Conservation (phyloP, 2,113 vertebrate species). For the Garra rufa region DNA sequence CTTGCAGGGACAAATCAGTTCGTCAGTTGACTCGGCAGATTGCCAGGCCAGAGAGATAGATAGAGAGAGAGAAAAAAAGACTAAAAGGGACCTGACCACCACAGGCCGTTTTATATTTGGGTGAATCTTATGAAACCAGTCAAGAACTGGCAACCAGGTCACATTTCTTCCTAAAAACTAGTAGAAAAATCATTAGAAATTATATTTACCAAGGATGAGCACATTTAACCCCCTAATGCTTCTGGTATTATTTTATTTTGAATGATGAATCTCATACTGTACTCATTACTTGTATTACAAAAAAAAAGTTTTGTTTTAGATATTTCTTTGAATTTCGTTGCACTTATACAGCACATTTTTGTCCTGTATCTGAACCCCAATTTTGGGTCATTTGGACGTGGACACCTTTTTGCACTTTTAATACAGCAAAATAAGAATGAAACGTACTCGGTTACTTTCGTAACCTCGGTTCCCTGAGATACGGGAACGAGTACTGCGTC, state of each 20-base stretch:
- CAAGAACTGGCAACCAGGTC: constrained; percentile 3
- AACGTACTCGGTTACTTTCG: too few relatives aligned
- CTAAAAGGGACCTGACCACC: neutral
- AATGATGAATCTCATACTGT: neutral
- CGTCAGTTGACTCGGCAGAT: constrained; percentile 29
- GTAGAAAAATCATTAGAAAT: neutral
- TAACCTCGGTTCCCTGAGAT: too few relatives aligned
- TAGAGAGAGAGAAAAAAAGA: neutral
- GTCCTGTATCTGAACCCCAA: too few relatives aligned
- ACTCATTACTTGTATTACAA: neutral
- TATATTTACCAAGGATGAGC: neutral
- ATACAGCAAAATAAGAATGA: too few relatives aligned
- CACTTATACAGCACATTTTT: too few relatives aligned
- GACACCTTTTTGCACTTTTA: too few relatives aligned
- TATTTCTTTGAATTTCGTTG: too few relatives aligned
- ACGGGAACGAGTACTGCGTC: too few relatives aligned
- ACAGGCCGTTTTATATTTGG: constrained; percentile 7
- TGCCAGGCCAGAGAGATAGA: constrained; percentile 25
- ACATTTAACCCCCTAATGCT: neutral
- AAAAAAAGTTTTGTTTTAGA: neutral
- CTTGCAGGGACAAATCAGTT: constrained; percentile 38
- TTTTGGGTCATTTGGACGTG: too few relatives aligned
- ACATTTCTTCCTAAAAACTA: neutral
- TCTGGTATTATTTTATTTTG: neutral
- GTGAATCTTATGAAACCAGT: neutral